phyloP scores from a whole-genome alignment of 2,797 vertebrate genomes.

The Spinus olivaceus region DNA sequence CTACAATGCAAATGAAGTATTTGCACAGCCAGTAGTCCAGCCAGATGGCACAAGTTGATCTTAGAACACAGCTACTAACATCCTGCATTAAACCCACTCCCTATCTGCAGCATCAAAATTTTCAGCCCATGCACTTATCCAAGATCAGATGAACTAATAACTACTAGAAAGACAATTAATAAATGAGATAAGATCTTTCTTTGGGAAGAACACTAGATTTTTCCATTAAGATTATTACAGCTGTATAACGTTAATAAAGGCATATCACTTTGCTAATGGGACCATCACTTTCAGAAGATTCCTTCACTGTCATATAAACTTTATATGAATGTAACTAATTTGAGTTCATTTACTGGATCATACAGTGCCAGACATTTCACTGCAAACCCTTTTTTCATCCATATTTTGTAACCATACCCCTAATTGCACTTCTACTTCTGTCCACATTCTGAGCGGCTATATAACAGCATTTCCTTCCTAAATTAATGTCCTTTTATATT shows the following conservation, averaged over 20 bases:
- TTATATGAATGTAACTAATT: background rate
- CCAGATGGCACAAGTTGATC: accelerated
- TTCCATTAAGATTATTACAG: slow-evolving; percentile 59
- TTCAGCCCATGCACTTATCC: background rate
- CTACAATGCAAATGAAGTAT: background rate
- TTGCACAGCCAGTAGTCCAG: background rate
- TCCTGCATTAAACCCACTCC: background rate
- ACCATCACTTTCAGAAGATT: slow-evolving; percentile 46
- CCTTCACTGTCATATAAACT: slow-evolving; percentile 28
- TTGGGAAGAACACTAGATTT: slow-evolving; percentile 51
- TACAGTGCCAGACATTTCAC: background rate
- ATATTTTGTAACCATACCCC: background rate
- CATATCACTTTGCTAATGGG: slow-evolving; percentile 28
- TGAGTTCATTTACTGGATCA: background rate
- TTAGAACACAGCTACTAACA: background rate
- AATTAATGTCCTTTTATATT: background rate
- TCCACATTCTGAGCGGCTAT: background rate
- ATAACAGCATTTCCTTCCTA: background rate
- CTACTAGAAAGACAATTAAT: slow-evolving; percentile 59
- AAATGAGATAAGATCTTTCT: slow-evolving; percentile 61
- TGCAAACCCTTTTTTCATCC: background rate
- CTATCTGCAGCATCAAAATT: background rate
- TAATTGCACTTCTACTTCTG: background rate
- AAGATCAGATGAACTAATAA: slow-evolving; percentile 54
- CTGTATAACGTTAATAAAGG: slow-evolving; percentile 46